Percentiles rank a stretch among this genome's conserved stretches.
These are phyloP conservation scores for Myripristis jacobus DNA, from an alignment of 2,797 vertebrate species.

Conservation along the genomic window DNA sequence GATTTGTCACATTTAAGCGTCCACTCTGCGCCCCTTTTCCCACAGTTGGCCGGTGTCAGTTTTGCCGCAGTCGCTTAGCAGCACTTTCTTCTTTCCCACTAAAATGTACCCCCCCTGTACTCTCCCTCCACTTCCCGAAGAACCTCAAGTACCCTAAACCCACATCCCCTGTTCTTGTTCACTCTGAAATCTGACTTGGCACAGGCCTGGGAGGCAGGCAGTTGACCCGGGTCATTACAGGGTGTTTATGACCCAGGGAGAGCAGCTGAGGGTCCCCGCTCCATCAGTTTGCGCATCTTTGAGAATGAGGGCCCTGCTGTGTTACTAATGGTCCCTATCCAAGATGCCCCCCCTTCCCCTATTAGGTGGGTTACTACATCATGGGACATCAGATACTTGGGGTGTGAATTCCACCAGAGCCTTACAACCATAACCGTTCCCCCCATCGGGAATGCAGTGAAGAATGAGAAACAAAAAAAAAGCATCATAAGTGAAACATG, in stretches of 20 bases:
- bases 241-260: conserved; percentile 76
- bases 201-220: conserved; percentile 55
- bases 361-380: conserved; percentile 79
- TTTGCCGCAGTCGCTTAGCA: conserved; percentile 81
- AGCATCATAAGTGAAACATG: conserved; percentile 27
- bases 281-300: conserved; percentile 76
- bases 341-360: conserved; percentile 61
- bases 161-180: conserved; percentile 46
- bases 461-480: conserved; percentile 23
- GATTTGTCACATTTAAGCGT: conserved; percentile 72
- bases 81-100: conserved; percentile 52
- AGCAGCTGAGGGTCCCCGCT: conserved; percentile 72
- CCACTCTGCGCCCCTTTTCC: conserved; percentile 69
- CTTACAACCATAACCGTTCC: conserved; percentile 8
- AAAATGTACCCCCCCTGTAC: conserved; percentile 4
- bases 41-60: conserved; percentile 65
- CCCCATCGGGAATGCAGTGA: conserved; percentile 30
- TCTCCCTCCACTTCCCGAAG: conserved; percentile 31
- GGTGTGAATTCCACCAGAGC: conserved; percentile 45
- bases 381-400: conserved; percentile 60
- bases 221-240: conserved; percentile 70
- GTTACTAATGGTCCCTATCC: conserved; percentile 77
- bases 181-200: conserved; percentile 56
- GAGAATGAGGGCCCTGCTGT: conserved; percentile 78
- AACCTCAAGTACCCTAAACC: conserved; percentile 40